Conservation (phyloP, 2,888 invertebrate species). For the Apamea crenata region DNA sequence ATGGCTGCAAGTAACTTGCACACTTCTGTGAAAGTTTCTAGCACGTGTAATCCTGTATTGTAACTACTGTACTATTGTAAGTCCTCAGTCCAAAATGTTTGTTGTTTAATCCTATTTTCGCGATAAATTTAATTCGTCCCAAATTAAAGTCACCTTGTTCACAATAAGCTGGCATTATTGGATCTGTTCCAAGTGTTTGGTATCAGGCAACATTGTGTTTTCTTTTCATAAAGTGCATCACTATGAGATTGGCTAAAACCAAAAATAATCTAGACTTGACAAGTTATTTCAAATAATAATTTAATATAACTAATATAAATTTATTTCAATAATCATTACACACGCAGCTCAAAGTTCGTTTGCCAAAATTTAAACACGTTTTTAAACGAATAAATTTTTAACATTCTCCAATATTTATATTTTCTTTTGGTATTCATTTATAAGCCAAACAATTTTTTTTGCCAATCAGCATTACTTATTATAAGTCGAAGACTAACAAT, state of each 20-base stretch:
- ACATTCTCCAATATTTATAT: background rate
- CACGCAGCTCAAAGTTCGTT: background rate
- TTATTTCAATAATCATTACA: background rate
- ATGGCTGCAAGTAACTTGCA: background rate
- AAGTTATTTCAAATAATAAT: conserved; percentile 1
- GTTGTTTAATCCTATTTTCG: background rate
- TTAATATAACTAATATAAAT: background rate
- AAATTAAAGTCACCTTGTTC: conserved; percentile 54
- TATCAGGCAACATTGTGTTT: conserved; percentile 14
- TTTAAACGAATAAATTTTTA: background rate
- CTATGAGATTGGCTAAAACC: conserved; percentile 5
- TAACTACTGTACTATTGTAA: background rate
- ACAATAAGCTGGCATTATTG: conserved; percentile 66
- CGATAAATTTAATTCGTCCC: conserved; percentile 31
- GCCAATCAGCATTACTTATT: background rate
- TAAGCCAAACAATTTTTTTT: background rate
- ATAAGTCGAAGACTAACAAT: background rate
- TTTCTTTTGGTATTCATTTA: background rate
- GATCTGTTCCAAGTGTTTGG: conserved; percentile 65
- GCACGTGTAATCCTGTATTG: background rate
- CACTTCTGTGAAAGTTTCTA: background rate
- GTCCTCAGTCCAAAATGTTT: background rate
- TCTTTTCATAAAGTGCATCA: conserved; percentile 11
- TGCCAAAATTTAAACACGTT: background rate
- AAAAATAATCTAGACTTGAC: background rate